Percentiles rank a stretch among this genome's conserved stretches.
Conservation (phyloP, 2,113 vertebrate species). For the Pachycephala philippinensis region DNA sequence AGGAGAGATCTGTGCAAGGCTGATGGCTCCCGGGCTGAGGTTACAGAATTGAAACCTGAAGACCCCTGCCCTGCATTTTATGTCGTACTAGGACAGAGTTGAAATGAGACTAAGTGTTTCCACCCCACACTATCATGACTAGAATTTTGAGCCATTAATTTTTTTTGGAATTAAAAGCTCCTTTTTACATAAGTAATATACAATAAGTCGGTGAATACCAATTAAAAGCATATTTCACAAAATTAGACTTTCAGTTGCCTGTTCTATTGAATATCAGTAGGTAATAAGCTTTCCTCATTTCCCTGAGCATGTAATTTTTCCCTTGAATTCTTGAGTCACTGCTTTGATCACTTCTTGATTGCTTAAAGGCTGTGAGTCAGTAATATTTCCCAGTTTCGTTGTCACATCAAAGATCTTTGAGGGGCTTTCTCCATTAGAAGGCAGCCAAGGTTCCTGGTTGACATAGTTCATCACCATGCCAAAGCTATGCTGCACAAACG, state of each 20-base stretch:
- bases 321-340: slow-evolving; percentile 41
- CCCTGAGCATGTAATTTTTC: slow-evolving; percentile 54
- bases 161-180: slow-evolving; percentile 14
- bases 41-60: not conserved
- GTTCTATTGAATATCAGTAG: slow-evolving; percentile 30
- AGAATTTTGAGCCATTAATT: slow-evolving; percentile 16
- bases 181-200: slow-evolving; percentile 32
- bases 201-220: slow-evolving; percentile 4
- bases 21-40: not conserved
- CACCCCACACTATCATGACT: not conserved
- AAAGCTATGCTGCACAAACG: slow-evolving; percentile 9
- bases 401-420: slow-evolving; percentile 49
- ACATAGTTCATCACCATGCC: slow-evolving; percentile 43
- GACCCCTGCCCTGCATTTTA: not conserved
- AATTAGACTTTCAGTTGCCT: slow-evolving; percentile 21
- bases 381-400: slow-evolving; percentile 43
- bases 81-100: not conserved
- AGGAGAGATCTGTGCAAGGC: not conserved
- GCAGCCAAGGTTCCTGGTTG: slow-evolving; percentile 48
- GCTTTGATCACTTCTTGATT: slow-evolving; percentile 57
- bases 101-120: not conserved
- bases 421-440: slow-evolving; percentile 47
- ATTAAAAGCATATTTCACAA: slow-evolving; percentile 55
- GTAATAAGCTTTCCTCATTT: slow-evolving; percentile 50
- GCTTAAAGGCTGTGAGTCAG: slow-evolving; percentile 65